Base-by-base conservation (phyloP, 2,797 vertebrate species). In the Dallia pectoralis region DNA sequence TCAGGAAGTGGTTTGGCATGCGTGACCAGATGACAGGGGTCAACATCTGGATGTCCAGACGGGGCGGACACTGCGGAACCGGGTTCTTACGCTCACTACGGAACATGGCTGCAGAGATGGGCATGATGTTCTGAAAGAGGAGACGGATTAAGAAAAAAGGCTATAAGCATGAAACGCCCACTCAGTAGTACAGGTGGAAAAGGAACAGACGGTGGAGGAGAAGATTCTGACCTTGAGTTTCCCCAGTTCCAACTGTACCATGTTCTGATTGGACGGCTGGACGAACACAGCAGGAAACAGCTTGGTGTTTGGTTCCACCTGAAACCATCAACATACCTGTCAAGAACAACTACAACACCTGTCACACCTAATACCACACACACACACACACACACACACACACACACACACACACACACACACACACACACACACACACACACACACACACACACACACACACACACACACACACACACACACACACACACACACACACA, bases 231-330 rank as follows among this genome's bases (percentile, higher is more conserved):
- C 96, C 96, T 97, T 98, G 71, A 96, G 93, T 86, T 98, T 97
- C 32, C 97, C 97, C 78, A 98, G 48, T 79, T 98, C 97, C 75
- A 98, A 91, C 86, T 98, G 97, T 73, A 95, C 56, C 84, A 98
- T 90, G 22, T 96, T 97, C 87, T 97, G 96, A 78, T 90, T 94
- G 62, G 90, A 91, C 4, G 97, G 96, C 74, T 95, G 91, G 61
- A 91, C 87, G 5, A 97, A 96, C 63, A 96, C 93, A 0, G 96
- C 96, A 4, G 96, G 97, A 79, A 98, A 98, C 47, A 98, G 92
- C 84, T 97, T 98, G n/a, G 96, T 97, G 91, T 97, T 97, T 70
- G 96, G 97, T 79, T 97, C 97, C 92, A 98, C 97, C 97, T 98
- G 84, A 73, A 74, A 79, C 0, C n/a, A 69, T 79, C 0, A 25